Percentiles rank a stretch among this genome's conserved stretches.
Conservation (phyloP, 1,140 invertebrate species). For the Lanistes nyassanus region DNA sequence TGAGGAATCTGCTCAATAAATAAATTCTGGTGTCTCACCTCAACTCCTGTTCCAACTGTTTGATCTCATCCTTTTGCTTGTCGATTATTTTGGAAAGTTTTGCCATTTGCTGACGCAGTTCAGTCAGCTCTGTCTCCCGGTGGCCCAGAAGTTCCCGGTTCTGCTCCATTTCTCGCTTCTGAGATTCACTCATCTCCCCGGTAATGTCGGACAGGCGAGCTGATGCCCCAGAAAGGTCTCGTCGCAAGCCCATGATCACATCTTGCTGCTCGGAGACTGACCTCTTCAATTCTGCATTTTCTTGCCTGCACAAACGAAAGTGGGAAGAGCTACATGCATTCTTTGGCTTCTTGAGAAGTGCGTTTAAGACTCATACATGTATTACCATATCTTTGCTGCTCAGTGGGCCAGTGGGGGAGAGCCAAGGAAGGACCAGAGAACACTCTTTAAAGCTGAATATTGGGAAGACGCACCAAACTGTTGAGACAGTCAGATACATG, state of each 20-base stretch:
- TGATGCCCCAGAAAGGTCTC: slow-evolving; percentile 62
- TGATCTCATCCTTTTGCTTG: slow-evolving; percentile 62
- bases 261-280: slow-evolving; percentile 60
- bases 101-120: slow-evolving; percentile 61
- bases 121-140: slow-evolving; percentile 57
- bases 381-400: no score
- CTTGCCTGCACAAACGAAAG: slow-evolving; percentile 45
- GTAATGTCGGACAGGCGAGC: slow-evolving; percentile 64
- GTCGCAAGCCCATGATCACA: slow-evolving; percentile 58
- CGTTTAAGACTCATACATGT: no score
- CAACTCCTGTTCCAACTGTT: slow-evolving; percentile 48
- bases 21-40: slow-evolving; percentile 43
- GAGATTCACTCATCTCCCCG: slow-evolving; percentile 65
- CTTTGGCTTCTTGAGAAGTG: no score
- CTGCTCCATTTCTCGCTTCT: slow-evolving; percentile 65
- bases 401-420: no score
- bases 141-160: slow-evolving; percentile 51
- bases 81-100: slow-evolving; percentile 66
- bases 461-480: no score
- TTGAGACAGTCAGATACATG: no score
- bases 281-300: slow-evolving; percentile 59
- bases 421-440: no score
- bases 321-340: neutral
- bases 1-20: neutral
- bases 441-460: no score